These are phyloP conservation scores for Stichodactyla helianthus DNA, from an alignment of 64 coral and sea anemone species.

Conservation along the genomic window DNA sequence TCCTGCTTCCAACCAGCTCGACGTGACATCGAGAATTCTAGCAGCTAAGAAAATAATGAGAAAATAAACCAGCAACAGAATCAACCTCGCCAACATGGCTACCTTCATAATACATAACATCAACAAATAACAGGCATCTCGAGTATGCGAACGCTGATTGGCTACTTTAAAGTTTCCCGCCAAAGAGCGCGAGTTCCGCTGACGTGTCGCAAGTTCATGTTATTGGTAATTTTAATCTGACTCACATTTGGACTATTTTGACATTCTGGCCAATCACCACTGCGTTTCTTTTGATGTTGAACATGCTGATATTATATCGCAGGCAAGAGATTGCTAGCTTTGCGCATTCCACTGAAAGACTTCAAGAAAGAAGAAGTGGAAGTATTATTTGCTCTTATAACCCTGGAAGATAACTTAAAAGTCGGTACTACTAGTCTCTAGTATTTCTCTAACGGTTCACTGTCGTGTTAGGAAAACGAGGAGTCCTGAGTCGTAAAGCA, in stretches of 20 bases:
- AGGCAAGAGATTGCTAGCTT: not conserved
- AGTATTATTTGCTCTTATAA: not conserved
- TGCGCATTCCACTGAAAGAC: not conserved
- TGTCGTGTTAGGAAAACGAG: not conserved
- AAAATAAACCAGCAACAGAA: conserved; percentile 79
- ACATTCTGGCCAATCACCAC: not conserved
- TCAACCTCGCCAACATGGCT: conserved; percentile 83
- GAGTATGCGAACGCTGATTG: conserved; percentile 43
- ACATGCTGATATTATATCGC: not conserved
- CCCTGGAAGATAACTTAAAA: no score
- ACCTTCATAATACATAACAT: conserved; percentile 25
- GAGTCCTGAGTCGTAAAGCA: not conserved
- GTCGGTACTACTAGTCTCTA: no score
- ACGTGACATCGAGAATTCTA: conserved; percentile 78
- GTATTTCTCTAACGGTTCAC: no score
- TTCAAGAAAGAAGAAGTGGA: not conserved
- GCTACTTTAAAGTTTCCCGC: conserved; percentile 44
- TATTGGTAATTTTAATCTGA: not conserved
- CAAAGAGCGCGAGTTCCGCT: not conserved
- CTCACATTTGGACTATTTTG: not conserved
- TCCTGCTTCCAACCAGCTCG: conserved; percentile 87
- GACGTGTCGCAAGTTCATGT: not conserved
- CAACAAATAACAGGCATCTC: conserved; percentile 43
- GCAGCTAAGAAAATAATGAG: conserved; percentile 79
- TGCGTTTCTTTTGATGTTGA: not conserved